Evolutionary conservation across 2,797 vertebrate genomes (phyloP).

Genomic region (Microhierax caerulescens): DNA sequence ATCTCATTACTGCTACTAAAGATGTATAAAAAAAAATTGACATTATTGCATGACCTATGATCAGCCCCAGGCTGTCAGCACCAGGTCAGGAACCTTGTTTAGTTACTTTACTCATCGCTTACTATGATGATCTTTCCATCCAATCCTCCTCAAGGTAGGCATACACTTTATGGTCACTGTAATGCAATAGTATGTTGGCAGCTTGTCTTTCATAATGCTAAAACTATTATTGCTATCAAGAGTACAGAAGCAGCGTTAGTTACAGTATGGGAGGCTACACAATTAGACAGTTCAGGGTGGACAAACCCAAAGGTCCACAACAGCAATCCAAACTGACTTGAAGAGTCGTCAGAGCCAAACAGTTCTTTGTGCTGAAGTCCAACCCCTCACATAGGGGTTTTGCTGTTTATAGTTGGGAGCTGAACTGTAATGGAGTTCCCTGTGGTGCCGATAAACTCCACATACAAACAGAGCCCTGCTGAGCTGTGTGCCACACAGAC

Average conservation of each 20-base stretch:
- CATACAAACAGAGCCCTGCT: neutral
- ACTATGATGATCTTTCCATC: neutral
- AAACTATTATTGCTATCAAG: neutral
- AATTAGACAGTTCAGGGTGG: neutral
- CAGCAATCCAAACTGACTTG: neutral
- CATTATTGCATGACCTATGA: neutral
- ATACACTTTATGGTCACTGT: neutral
- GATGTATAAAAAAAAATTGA: neutral
- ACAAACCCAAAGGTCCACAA: neutral
- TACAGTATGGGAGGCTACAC: accelerated
- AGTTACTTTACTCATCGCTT: neutral
- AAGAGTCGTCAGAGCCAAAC: neutral
- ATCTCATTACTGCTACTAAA: neutral
- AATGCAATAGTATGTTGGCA: neutral
- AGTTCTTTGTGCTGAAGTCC: neutral
- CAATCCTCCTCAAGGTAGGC: neutral
- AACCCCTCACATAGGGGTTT: neutral
- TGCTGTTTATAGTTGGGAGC: neutral
- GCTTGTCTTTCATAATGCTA: neutral
- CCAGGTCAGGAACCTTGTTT: neutral
- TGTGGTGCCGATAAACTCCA: neutral
- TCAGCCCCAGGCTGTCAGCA: neutral
- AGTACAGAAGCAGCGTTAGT: neutral
- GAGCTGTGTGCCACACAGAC: neutral
- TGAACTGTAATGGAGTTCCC: neutral